phyloP scores from a whole-genome alignment of 2,113 vertebrate genomes.

The Heloderma charlesbogerti region DNA sequence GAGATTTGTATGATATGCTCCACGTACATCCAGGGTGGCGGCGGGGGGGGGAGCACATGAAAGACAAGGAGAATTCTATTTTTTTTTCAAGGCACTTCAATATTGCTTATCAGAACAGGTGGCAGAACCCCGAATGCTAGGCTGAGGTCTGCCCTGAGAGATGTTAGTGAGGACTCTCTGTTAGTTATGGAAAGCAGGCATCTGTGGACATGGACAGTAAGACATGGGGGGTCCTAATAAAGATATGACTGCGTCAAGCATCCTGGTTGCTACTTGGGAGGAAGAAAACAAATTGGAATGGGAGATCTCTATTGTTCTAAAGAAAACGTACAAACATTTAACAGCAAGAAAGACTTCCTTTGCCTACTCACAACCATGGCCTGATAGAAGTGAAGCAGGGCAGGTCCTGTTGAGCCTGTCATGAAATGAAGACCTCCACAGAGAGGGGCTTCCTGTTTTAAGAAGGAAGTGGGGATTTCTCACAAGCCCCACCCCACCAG shows the following conservation, averaged over 20 bases:
- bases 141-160: conserved; percentile 46
- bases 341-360: conserved; percentile 29
- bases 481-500: not conserved
- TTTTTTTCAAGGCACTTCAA: conserved; percentile 83
- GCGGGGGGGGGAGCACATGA: conserved; percentile 6
- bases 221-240: conserved; percentile 55
- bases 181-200: conserved; percentile 72
- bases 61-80: conserved; percentile 20
- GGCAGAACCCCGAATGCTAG: conserved; percentile 77
- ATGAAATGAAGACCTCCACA: not conserved
- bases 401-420: not conserved
- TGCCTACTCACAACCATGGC: conserved; percentile 47
- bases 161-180: conserved; percentile 70
- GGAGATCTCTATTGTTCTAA: conserved; percentile 51
- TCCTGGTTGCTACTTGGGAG: conserved; percentile 69
- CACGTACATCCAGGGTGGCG: conserved; percentile 48
- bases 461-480: not conserved
- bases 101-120: conserved; percentile 82
- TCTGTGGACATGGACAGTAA: conserved; percentile 67
- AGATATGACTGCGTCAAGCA: conserved; percentile 70
- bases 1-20: conserved; percentile 49
- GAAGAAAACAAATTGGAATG: conserved; percentile 52
- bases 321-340: conserved; percentile 16
- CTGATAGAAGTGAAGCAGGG: not conserved
- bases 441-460: not conserved